Conservation (phyloP, 2,888 invertebrate species). For the Mesorhabditis spiculigera region DNA sequence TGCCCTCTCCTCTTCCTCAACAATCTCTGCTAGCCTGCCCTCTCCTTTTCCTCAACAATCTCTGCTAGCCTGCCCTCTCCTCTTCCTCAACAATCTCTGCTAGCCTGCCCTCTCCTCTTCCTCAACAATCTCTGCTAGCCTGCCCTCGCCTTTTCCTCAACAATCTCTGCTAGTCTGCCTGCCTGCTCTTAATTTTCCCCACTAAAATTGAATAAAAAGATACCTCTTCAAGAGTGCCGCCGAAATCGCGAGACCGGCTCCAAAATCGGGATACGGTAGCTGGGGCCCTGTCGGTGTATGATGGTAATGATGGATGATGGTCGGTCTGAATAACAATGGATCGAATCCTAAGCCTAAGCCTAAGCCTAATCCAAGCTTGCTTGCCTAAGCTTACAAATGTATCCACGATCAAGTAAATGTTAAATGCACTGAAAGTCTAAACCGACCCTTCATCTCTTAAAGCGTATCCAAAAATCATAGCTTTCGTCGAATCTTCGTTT, state of each 20-base stretch:
- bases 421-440: conserved; percentile 1
- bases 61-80: conserved; percentile 7
- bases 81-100: no score
- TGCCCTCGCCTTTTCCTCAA: not conserved
- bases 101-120: conserved; percentile 3
- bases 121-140: not conserved
- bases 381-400: no score
- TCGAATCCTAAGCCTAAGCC: no score
- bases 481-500: not conserved
- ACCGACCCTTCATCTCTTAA: no score
- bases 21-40: not conserved
- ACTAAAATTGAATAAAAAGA: conserved; percentile 4
- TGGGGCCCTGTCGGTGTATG: conserved; percentile 58
- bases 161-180: not conserved
- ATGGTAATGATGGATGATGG: conserved; percentile 85
- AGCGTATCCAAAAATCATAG: no score
- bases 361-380: no score
- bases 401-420: no score
- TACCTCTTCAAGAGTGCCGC: conserved; percentile 10
- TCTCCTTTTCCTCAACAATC: not conserved
- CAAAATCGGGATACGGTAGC: conserved; percentile 69
- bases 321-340: conserved; percentile 67
- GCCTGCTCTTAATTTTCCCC: not conserved
- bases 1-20: not conserved
- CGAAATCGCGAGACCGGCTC: conserved; percentile 66